A percentile compares a stretch with the other conserved stretches of the same genome.
Evolutionary conservation across 2,888 invertebrate species (phyloP).

Genomic region (Catotricha subobsoleta): DNA sequence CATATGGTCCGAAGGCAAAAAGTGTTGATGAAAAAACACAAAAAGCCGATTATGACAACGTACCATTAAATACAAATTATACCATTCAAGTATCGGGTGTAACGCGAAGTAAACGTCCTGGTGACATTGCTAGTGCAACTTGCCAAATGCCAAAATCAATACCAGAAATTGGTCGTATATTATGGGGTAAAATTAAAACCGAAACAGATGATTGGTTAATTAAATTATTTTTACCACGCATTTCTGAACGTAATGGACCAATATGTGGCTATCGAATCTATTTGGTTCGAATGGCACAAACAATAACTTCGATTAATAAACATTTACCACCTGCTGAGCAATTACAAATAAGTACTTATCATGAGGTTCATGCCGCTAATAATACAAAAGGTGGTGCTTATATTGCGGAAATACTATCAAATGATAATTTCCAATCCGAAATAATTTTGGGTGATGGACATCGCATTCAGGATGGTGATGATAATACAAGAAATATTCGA

Average conservation of each 20-base stretch:
- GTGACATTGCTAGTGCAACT: slow-evolving; percentile 40
- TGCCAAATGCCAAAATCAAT: slow-evolving; percentile 55
- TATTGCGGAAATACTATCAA: slow-evolving; percentile 68
- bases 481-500: neutral
- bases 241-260: slow-evolving; percentile 70
- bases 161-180: slow-evolving; percentile 38
- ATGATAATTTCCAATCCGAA: slow-evolving; percentile 43
- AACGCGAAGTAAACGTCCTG: slow-evolving; percentile 55
- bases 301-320: slow-evolving; percentile 25
- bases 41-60: slow-evolving; percentile 42
- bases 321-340: slow-evolving; percentile 51
- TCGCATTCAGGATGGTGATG: neutral
- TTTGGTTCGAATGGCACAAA: slow-evolving; percentile 42
- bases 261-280: slow-evolving; percentile 76
- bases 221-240: slow-evolving; percentile 52
- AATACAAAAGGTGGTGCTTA: slow-evolving; percentile 50
- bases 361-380: slow-evolving; percentile 49
- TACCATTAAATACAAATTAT: slow-evolving; percentile 70
- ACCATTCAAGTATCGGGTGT: slow-evolving; percentile 60
- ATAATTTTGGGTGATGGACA: slow-evolving; percentile 54
- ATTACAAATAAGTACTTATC: slow-evolving; percentile 51
- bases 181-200: slow-evolving; percentile 41
- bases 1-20: slow-evolving; percentile 40
- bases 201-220: slow-evolving; percentile 51
- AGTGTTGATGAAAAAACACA: slow-evolving; percentile 34